Percentiles rank a stretch among this genome's conserved stretches.
Conservation (phyloP, 1,140 invertebrate genomes). For the Meloidogyne exigua region DNA sequence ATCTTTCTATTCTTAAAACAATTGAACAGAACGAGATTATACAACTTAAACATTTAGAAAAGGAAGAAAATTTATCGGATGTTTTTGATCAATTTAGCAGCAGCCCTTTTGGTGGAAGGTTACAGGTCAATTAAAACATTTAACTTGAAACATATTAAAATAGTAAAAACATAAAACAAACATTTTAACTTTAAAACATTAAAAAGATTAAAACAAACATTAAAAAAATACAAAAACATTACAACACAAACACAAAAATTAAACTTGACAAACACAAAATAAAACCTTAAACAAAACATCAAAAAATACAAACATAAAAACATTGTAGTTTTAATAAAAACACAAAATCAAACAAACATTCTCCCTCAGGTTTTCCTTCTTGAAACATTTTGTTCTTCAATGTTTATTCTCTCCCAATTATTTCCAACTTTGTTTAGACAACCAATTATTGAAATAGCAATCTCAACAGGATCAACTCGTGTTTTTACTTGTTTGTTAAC, state of each 20-base stretch:
- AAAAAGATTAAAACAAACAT: too few relatives aligned
- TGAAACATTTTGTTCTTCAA: conserved; percentile 6
- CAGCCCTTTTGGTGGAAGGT: neutral
- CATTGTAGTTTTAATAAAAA: too few relatives aligned
- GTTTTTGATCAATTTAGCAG: neutral
- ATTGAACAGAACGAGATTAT: neutral
- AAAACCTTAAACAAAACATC: too few relatives aligned
- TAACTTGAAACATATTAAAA: neutral
- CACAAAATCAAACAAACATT: too few relatives aligned
- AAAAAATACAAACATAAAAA: too few relatives aligned
- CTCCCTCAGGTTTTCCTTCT: neutral
- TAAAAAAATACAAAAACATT: too few relatives aligned
- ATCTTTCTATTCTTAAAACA: conserved; percentile 15
- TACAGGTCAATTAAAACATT: neutral
- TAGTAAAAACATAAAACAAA: too few relatives aligned
- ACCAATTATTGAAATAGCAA: neutral
- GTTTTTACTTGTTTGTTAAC: conserved; percentile 17
- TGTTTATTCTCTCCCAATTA: neutral
- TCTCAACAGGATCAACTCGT: neutral
- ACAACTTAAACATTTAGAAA: neutral
- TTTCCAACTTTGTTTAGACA: neutral
- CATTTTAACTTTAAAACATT: too few relatives aligned
- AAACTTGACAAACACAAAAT: too few relatives aligned
- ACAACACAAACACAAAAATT: too few relatives aligned
- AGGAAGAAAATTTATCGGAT: neutral